Evolutionary conservation across 2,888 invertebrate species (phyloP), one percentile per base, ranked within the genome.

Genomic region (Nycteola revayana): DNA sequence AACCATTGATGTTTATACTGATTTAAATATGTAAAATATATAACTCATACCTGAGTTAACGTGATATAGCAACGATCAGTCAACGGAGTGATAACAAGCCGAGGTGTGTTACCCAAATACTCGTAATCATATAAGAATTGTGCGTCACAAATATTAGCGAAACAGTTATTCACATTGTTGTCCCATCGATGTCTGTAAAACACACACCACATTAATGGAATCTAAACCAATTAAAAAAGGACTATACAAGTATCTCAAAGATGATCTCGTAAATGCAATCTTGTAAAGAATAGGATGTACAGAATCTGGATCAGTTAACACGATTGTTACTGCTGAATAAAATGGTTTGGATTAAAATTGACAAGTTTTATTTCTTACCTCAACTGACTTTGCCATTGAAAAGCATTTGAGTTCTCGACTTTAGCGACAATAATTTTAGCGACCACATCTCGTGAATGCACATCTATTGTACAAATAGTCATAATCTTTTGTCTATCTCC

Each of bases 11-110:
- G n/a, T n/a, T n/a, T 3, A 14, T 14, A 14, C 14, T 14, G 14
- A 14, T n/a, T n/a, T n/a, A n/a, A n/a, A n/a, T 14, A 14, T 59
- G 10, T 11, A 10, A 28, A 7, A 10, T 32, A 14, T 14, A 14
- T 14, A n/a, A n/a, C n/a, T n/a, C 18, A 3, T 46, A 92, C 93
- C 90, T 96, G 96, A 0, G 98, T 98, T 38, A 98, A 79, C 0
- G 98, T 98, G 44, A 98, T 98, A 78, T 98, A 98, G 74, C 98
- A 98, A 46, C 98, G 92, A 89, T 98, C 98, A 17, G 98, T 98
- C 23, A 98, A 82, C 0, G 98, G 98, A 1, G 98, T 98, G 60
- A 98, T 97, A 14, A 98, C 98, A 32, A 98, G 91, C 40, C 98
- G 92, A 0, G 97, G 96, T 1, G 97, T 96, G 74, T 97, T 98